Evolutionary conservation across 35 echinoderm and acorn worm species (phyloP).

Genomic region (Heliocidaris tuberculata): DNA sequence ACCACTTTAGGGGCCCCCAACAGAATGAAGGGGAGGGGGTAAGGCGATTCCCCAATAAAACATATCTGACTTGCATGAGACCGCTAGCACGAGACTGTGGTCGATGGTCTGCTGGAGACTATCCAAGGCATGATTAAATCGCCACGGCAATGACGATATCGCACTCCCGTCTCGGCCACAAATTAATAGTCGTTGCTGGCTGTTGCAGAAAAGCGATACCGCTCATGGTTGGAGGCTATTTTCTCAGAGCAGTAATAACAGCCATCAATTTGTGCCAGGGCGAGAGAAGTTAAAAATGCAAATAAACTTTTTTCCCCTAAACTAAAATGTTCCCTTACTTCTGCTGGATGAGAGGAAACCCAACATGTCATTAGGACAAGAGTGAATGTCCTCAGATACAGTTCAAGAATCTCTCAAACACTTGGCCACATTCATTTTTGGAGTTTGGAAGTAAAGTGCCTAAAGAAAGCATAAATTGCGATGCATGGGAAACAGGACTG

Average conservation of each 20-base stretch:
- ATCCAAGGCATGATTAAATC: slow-evolving; percentile 19
- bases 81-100: slow-evolving; percentile 4
- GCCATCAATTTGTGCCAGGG: slow-evolving; percentile 23
- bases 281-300: slow-evolving; percentile 35
- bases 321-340: neutral
- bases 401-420: neutral
- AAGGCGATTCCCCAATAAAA: neutral
- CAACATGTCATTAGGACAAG: neutral
- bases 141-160: neutral
- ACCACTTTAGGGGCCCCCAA: slow-evolving; percentile 24
- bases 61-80: slow-evolving; percentile 1
- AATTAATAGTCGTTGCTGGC: slow-evolving; percentile 30
- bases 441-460: neutral
- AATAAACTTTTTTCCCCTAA: slow-evolving; percentile 7
- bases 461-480: neutral
- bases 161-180: slow-evolving; percentile 23
- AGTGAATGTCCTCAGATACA: slow-evolving; percentile 7
- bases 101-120: neutral
- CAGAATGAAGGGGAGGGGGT: neutral
- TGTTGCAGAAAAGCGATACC: slow-evolving; percentile 33
- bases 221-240: slow-evolving; percentile 35
- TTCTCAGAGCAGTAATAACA: slow-evolving; percentile 21
- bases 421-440: neutral
- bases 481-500: neutral
- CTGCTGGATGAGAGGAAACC: neutral